These are phyloP conservation scores for Drosophila heteroneura DNA, from an alignment of 2,888 invertebrate species.

Conservation along the genomic window DNA sequence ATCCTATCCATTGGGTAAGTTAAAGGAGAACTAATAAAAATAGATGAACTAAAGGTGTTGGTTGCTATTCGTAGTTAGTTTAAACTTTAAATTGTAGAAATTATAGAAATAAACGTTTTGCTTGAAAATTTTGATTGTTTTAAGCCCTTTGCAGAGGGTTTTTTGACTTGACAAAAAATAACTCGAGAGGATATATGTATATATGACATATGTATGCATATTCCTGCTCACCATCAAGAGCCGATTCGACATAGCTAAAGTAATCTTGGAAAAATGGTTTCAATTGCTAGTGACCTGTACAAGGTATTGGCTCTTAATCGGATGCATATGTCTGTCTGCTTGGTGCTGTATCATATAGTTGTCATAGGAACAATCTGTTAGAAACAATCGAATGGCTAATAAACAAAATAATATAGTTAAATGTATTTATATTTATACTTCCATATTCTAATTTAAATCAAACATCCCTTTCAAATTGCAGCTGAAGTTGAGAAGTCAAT, in stretches of 20 bases:
- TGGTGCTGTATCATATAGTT: neutral
- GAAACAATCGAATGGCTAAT: neutral
- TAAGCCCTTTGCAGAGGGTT: neutral
- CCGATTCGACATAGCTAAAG: neutral
- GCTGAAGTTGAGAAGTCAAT: constrained; percentile 61
- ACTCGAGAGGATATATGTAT: neutral
- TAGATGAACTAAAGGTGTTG: constrained; percentile 16
- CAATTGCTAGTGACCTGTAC: neutral
- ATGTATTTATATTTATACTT: neutral
- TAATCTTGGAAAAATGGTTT: neutral
- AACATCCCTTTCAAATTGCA: constrained; percentile 16
- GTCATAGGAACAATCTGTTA: neutral
- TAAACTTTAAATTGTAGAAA: constrained; percentile 18
- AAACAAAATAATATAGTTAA: neutral
- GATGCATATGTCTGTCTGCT: neutral
- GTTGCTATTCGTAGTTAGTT: constrained; percentile 13
- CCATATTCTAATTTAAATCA: neutral
- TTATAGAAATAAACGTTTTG: neutral
- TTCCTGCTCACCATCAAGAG: neutral
- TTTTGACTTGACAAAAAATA: neutral
- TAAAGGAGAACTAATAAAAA: constrained; percentile 1
- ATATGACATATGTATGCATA: neutral
- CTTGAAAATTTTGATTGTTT: neutral
- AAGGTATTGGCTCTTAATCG: neutral
- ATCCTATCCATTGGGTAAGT: constrained; percentile 79